phyloP scores from a whole-genome alignment of 1,140 invertebrate species.

The Musca domestica region DNA sequence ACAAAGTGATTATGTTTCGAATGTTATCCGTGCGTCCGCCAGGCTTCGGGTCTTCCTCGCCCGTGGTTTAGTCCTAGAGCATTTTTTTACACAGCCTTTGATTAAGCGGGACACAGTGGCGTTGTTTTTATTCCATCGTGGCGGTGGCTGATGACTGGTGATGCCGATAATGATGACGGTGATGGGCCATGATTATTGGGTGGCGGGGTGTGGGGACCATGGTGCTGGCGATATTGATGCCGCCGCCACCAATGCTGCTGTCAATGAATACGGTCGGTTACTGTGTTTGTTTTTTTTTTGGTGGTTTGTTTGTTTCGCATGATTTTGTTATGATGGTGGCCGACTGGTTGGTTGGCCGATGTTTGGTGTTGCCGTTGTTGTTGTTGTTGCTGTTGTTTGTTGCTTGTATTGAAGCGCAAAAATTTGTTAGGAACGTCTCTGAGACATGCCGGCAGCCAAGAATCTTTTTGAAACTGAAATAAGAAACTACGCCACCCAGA shows the following conservation, averaged over 20 bases:
- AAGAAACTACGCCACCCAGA: slow-evolving; percentile 19
- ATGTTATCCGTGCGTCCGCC: no score
- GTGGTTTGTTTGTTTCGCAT: no score
- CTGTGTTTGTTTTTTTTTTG: no score
- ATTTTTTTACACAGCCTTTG: no score
- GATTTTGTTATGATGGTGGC: no score
- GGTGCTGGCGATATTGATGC: no score
- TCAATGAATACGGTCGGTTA: no score
- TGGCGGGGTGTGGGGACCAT: not conserved
- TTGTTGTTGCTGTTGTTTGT: not conserved
- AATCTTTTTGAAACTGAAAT: slow-evolving; percentile 12
- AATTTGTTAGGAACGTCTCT: slow-evolving; percentile 15
- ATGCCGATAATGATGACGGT: not conserved
- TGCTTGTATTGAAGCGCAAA: slow-evolving; percentile 6
- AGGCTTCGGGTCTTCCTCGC: no score
- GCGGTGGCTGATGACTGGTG: not conserved
- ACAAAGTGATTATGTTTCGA: slow-evolving; percentile 7
- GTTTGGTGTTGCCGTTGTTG: not conserved
- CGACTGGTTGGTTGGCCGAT: not conserved
- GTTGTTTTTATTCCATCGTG: not conserved
- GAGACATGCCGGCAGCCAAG: slow-evolving; percentile 19
- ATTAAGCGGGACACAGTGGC: slow-evolving; percentile 3
- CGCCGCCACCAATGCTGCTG: no score
- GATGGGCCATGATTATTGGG: no score
- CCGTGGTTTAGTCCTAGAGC: no score